These are phyloP conservation scores for Reticulitermes speratus DNA, from an alignment of 1,140 invertebrate genomes.

Conservation along the genomic window DNA sequence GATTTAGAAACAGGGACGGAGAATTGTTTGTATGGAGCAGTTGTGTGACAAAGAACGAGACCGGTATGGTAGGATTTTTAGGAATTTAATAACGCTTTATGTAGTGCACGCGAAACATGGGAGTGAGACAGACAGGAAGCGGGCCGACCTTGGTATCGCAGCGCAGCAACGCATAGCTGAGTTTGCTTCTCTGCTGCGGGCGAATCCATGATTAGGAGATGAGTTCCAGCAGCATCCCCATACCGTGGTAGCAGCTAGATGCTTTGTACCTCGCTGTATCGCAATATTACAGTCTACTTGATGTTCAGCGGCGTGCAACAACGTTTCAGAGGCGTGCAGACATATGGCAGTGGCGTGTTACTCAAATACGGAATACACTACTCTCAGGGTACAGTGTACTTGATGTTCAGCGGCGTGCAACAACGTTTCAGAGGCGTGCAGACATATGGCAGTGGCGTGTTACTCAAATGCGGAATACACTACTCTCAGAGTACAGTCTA, in stretches of 20 bases:
- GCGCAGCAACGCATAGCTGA: not conserved
- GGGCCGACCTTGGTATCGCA: not conserved
- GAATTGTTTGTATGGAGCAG: not conserved
- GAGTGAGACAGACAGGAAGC: too few species aligned
- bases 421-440: too few species aligned
- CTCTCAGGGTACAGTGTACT: too few species aligned
- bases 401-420: too few species aligned
- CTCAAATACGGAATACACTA: too few species aligned
- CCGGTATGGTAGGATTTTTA: not conserved
- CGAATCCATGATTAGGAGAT: not conserved
- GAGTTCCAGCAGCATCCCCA: not conserved
- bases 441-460: too few species aligned
- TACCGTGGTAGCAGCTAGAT: not conserved
- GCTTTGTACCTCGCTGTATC: slow-evolving; percentile 13
- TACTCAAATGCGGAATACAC: too few species aligned
- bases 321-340: not conserved
- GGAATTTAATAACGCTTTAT: slow-evolving; percentile 19
- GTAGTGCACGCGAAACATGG: slow-evolving; percentile 1
- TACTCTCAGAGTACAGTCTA: too few species aligned
- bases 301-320: not conserved
- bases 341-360: too few species aligned
- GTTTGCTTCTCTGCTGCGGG: not conserved
- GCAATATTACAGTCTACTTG: not conserved
- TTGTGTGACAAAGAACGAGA: not conserved
- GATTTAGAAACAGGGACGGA: slow-evolving; percentile 5